Evolutionary conservation across 2,113 vertebrate species (phyloP).

Genomic region (Ornithorhynchus anatinus): DNA sequence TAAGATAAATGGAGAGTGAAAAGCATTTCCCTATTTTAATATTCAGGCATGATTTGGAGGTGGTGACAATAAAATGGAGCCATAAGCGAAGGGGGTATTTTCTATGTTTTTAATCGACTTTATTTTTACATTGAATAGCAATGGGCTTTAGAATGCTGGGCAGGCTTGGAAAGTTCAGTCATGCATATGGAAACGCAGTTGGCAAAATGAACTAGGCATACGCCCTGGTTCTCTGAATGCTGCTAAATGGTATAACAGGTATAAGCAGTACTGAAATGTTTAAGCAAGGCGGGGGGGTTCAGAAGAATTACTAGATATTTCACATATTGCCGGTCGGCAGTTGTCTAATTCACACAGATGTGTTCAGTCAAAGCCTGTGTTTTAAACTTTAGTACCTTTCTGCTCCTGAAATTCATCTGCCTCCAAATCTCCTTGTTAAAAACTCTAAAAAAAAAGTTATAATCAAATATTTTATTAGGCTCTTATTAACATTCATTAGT

Average conservation of each 20-base stretch:
- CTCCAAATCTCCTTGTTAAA: too few relatives aligned
- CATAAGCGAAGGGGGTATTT: conserved; percentile 29
- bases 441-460: too few relatives aligned
- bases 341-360: too few relatives aligned
- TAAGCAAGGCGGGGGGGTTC: conserved; percentile 1
- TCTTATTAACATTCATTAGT: too few relatives aligned
- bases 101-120: conserved; percentile 40
- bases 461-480: too few relatives aligned
- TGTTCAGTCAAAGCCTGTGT: too few relatives aligned
- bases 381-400: too few relatives aligned
- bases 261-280: background rate
- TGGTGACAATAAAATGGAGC: conserved; percentile 31
- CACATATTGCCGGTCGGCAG: too few relatives aligned
- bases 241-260: background rate
- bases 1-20: conserved; percentile 7
- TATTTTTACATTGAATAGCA: conserved; percentile 30
- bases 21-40: conserved; percentile 22
- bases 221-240: background rate
- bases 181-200: conserved; percentile 10
- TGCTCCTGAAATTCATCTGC: too few relatives aligned
- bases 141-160: conserved; percentile 33
- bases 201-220: conserved; percentile 2
- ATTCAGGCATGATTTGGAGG: conserved; percentile 27
- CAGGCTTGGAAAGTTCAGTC: conserved; percentile 35
- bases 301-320: conserved; percentile 7